A percentile compares a stretch with the other conserved stretches of the same genome.
Evolutionary conservation across 2,113 vertebrate genomes (phyloP).

Genomic region (Psophia crepitans): DNA sequence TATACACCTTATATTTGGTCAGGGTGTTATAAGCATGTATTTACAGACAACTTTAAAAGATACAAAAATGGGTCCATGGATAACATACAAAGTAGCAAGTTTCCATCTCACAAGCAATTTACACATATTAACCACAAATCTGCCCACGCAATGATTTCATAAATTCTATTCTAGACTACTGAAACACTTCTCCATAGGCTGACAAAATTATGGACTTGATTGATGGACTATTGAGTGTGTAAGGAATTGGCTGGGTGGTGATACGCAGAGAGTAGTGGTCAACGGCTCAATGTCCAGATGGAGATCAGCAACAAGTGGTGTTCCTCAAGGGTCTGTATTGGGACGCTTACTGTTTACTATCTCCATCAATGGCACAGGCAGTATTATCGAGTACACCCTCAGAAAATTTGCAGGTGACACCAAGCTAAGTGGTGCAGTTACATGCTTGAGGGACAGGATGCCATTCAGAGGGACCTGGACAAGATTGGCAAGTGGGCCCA

Average conservation of each 20-base stretch:
- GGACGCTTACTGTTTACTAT: not conserved
- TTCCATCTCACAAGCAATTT: not conserved
- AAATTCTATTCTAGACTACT: not conserved
- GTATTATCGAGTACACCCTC: not conserved
- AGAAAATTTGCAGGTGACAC: not conserved
- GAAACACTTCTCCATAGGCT: not conserved
- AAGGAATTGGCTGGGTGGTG: not conserved
- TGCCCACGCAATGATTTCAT: not conserved
- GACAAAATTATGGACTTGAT: not conserved
- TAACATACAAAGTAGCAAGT: not conserved
- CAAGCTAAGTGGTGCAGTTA: accelerated
- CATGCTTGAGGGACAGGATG: not conserved
- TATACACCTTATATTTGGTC: not conserved
- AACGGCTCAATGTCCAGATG: not conserved
- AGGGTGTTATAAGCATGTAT: not conserved
- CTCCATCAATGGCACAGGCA: not conserved
- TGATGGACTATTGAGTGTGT: not conserved
- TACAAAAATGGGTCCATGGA: not conserved
- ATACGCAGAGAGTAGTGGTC: not conserved
- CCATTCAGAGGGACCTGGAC: not conserved
- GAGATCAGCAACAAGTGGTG: not conserved
- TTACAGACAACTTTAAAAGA: not conserved
- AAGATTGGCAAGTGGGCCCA: accelerated
- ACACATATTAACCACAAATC: not conserved
- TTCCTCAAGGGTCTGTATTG: not conserved